phyloP scores from a whole-genome alignment of 2,113 vertebrate genomes.

The Dasypus novemcinctus region DNA sequence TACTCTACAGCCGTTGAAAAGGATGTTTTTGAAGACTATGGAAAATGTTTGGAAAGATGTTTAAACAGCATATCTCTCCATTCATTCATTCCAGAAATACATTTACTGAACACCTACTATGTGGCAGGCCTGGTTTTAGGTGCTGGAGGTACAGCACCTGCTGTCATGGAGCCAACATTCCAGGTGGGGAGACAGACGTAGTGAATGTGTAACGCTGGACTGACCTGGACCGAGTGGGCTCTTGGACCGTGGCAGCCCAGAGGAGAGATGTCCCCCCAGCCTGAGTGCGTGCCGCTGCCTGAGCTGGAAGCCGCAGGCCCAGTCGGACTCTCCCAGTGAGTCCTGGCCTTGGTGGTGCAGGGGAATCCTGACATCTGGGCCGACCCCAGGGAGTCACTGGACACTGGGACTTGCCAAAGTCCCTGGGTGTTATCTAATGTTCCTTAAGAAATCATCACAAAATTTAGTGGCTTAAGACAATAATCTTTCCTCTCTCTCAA shows the following conservation, averaged over 20 bases:
- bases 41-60: no score
- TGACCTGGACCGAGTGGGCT: neutral
- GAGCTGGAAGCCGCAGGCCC: neutral
- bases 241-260: neutral
- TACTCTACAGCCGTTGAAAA: no score
- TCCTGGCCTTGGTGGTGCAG: no score
- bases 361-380: neutral
- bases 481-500: neutral
- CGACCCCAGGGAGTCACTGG: neutral
- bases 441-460: neutral
- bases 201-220: neutral
- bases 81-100: no score
- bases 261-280: neutral
- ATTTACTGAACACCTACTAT: no score
- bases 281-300: neutral
- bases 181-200: neutral
- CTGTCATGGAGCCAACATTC: neutral
- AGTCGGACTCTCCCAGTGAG: neutral
- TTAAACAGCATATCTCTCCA: no score
- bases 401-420: neutral
- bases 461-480: neutral
- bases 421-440: neutral
- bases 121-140: no score
- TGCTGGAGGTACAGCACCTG: neutral
- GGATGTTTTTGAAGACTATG: no score